Base-by-base conservation (phyloP, 2,888 invertebrate genomes). In the Erebia ligea region DNA sequence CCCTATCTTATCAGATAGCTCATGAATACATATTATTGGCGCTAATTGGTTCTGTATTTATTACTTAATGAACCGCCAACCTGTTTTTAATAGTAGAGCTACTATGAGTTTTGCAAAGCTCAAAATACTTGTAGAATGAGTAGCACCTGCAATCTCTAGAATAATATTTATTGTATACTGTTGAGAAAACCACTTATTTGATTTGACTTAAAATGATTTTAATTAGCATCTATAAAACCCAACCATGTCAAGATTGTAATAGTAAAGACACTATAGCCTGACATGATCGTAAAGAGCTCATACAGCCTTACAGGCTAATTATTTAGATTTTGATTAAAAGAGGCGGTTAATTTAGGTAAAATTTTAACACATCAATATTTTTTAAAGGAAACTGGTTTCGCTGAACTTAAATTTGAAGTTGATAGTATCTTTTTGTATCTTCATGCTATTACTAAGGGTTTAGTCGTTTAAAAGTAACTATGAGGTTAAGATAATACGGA, bases 11-110 rank as follows among this genome's bases (percentile, higher is more conserved):
- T 82, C 81, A 77, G 81, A 86, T 85, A 82, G 76, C 78, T 77
- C 80, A 83, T 85, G 84, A 84, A 86, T 87, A 84, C 81, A 84
- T 84, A 86, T 86, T 84, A 86, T 86, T 81, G 82, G 77, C 80
- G 74, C 77, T 84, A 86, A 85, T 84, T 82, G 81, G 77, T 75
- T 72, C 80, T 82, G 73, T 83, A 83, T 80, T 81, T 84, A 83
- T 84, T 84, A 84, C 80, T 76, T 75, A 76, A 76, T 77, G 71
- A 73, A 19, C 50, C 40, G 34, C 63, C 61, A 67, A 76, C 72
- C 72, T 57, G 67, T 66, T 72, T 67, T 59, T 59, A 61, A 58
- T 67, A 4, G 21, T 19, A 48, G 48, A 9, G n/a, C 25, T 57
- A 25, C 56, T 15, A 21, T 21, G 11, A 25, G 2, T 57, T 57